A percentile compares a stretch with the other conserved stretches of the same genome.
These are phyloP conservation scores for Drosophila parthenogenetica DNA, from an alignment of 2,888 invertebrate species.

Conservation along the genomic window DNA sequence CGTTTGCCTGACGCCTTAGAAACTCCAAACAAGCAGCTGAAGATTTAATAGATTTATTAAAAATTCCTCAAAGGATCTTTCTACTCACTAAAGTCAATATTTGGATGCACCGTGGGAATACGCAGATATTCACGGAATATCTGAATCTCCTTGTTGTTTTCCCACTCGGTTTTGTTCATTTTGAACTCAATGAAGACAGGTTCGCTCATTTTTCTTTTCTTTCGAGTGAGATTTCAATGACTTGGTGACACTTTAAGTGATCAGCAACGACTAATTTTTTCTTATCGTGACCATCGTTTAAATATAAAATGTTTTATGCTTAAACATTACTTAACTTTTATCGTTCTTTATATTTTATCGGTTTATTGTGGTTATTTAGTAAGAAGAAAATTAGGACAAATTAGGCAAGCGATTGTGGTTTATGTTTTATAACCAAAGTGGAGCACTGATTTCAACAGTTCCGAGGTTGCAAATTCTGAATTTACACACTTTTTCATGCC, in stretches of 20 bases:
- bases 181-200: slow-evolving; percentile 11
- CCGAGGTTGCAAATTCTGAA: too few species aligned
- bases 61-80: neutral
- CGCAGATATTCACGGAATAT: slow-evolving; percentile 93
- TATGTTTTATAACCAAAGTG: neutral
- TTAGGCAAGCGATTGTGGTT: neutral
- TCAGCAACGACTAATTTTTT: slow-evolving; percentile 26
- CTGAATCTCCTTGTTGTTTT: slow-evolving; percentile 88
- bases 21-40: slow-evolving; percentile 88
- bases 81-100: slow-evolving; percentile 92
- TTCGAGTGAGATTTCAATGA: neutral
- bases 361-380: slow-evolving; percentile 3
- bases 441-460: neutral
- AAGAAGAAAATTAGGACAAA: neutral
- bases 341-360: slow-evolving; percentile 36
- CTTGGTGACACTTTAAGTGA: slow-evolving; percentile 22
- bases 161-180: slow-evolving; percentile 81
- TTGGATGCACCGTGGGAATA: slow-evolving; percentile 95
- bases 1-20: slow-evolving; percentile 89
- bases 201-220: neutral
- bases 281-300: slow-evolving; percentile 31
- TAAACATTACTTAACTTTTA: slow-evolving; percentile 39
- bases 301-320: slow-evolving; percentile 21
- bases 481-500: too few species aligned
- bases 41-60: neutral